Percentiles rank a stretch among this genome's conserved stretches.
Evolutionary conservation across 2,888 invertebrate species (phyloP).

Genomic region (Hyposoter dolosus): DNA sequence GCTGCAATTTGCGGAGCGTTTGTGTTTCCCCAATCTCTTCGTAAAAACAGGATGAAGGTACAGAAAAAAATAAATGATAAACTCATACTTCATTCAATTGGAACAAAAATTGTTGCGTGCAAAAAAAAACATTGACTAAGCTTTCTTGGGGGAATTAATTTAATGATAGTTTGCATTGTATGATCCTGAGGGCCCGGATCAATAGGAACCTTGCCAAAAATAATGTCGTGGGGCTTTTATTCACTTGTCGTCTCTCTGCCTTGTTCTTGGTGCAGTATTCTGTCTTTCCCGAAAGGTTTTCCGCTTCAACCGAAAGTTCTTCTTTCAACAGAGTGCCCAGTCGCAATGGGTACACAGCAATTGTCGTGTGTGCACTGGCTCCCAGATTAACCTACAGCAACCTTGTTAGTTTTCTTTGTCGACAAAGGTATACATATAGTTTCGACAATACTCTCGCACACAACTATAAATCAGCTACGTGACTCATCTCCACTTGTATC

Average conservation of each 20-base stretch:
- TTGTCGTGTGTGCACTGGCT: conserved; percentile 23
- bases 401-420: conserved; percentile 22
- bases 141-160: conserved; percentile 23
- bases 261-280: conserved; percentile 21
- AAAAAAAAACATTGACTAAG: not conserved
- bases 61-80: too few species aligned
- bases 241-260: not conserved
- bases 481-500: not conserved
- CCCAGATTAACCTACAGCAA: conserved; percentile 30
- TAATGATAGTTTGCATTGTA: conserved; percentile 29
- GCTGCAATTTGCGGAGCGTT: too few species aligned
- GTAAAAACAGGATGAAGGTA: too few species aligned
- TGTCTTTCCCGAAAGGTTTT: not conserved
- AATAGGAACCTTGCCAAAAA: conserved; percentile 55
- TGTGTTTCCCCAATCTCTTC: too few species aligned
- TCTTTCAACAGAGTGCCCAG: conserved; percentile 35
- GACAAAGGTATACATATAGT: conserved; percentile 23
- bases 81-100: not conserved
- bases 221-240: conserved; percentile 32
- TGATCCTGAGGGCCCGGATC: conserved; percentile 8
- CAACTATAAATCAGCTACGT: conserved; percentile 3
- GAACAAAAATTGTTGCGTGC: not conserved
- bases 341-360: conserved; percentile 23
- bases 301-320: conserved; percentile 49
- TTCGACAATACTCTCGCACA: conserved; percentile 14